Evolutionary conservation across 1,140 invertebrate species (phyloP).

Genomic region (Saxidomus purpurata): DNA sequence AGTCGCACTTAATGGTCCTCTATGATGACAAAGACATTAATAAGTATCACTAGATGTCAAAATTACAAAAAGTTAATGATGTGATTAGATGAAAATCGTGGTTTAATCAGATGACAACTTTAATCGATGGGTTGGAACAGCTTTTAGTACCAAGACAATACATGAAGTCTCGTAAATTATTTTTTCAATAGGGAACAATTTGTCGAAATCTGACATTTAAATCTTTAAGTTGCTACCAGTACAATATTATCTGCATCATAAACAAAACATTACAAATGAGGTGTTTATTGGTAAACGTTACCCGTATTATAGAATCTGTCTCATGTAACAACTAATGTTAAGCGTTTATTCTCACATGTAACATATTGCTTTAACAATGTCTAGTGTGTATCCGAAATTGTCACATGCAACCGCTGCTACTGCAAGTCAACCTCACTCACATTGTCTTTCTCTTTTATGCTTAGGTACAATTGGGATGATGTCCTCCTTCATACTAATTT

Average conservation of each 20-base stretch:
- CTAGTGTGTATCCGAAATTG: too few species aligned
- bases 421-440: too few species aligned
- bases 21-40: constrained; percentile 35
- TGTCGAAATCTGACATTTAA: constrained; percentile 18
- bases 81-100: constrained; percentile 32
- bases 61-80: constrained; percentile 18
- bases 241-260: constrained; percentile 41
- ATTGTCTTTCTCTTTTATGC: too few species aligned
- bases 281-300: constrained; percentile 28
- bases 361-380: too few species aligned
- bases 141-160: constrained; percentile 11
- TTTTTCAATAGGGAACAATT: constrained; percentile 7
- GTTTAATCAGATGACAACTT: constrained; percentile 38
- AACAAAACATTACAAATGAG: constrained; percentile 22
- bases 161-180: constrained; percentile 26
- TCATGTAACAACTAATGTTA: not conserved
- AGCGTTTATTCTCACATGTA: too few species aligned
- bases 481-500: too few species aligned
- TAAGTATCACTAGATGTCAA: constrained; percentile 48
- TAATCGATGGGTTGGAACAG: constrained; percentile 42
- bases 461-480: too few species aligned
- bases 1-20: constrained; percentile 21
- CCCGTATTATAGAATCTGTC: not conserved
- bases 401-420: too few species aligned
- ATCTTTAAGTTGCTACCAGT: constrained; percentile 11